phyloP scores from a whole-genome alignment of 2,888 invertebrate species.

The Chrysodeixis includens region DNA sequence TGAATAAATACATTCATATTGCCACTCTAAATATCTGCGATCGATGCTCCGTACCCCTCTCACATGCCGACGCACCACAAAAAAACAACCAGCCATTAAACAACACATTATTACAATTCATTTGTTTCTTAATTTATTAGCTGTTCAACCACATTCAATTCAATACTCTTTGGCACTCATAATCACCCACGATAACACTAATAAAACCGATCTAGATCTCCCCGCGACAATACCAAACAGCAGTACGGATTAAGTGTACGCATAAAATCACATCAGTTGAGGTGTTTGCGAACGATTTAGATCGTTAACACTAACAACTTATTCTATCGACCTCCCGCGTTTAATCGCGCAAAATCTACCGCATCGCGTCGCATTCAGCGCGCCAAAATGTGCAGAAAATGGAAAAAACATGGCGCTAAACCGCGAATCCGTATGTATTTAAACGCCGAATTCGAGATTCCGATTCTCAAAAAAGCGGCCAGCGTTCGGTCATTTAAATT shows the following conservation, averaged over 20 bases:
- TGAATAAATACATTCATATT: conserved; percentile 90
- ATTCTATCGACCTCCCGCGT: conserved; percentile 83
- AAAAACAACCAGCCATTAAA: conserved; percentile 63
- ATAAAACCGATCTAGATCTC: conserved; percentile 22
- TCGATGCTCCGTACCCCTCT: conserved; percentile 72
- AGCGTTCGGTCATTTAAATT: conserved; percentile 86
- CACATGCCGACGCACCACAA: conserved; percentile 67
- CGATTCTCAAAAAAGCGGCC: conserved; percentile 82
- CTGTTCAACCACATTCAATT: background rate
- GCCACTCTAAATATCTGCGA: conserved; percentile 87
- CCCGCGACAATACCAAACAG: conserved; percentile 21
- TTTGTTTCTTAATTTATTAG: conserved; percentile 47
- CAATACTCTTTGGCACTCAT: conserved; percentile 18
- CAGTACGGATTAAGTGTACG: conserved; percentile 35
- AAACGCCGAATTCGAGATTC: conserved; percentile 87
- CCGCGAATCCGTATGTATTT: conserved; percentile 88
- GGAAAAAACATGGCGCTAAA: conserved; percentile 89
- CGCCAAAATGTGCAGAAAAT: conserved; percentile 87
- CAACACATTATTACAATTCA: conserved; percentile 58
- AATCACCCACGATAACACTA: conserved; percentile 10
- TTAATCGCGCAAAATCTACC: conserved; percentile 86
- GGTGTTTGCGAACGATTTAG: conserved; percentile 74
- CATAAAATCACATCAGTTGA: conserved; percentile 63
- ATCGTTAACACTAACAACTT: conserved; percentile 87
- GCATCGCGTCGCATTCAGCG: conserved; percentile 78